Evolutionary conservation across 2,888 invertebrate species (phyloP).

Genomic region (Drosophila quinaria): DNA sequence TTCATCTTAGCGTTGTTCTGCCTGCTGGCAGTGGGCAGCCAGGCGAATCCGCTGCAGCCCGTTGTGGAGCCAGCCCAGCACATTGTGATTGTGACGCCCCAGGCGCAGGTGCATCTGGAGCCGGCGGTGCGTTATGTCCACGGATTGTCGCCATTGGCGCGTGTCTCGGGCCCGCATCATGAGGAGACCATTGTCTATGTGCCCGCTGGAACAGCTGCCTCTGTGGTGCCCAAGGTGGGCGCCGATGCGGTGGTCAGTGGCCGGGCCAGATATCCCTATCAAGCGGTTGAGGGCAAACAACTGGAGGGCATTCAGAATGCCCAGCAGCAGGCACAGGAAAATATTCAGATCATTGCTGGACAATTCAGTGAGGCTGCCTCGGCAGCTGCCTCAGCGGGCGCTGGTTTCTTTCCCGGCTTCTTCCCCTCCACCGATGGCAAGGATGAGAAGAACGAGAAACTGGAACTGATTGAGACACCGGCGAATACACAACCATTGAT

Average conservation of each 20-base stretch:
- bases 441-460: constrained; percentile 69
- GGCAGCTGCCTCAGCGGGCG: constrained; percentile 67
- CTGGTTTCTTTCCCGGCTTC: constrained; percentile 71
- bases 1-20: constrained; percentile 75
- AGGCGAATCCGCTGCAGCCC: constrained; percentile 70
- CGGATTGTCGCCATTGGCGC: constrained; percentile 82
- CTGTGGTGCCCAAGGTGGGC: constrained; percentile 58
- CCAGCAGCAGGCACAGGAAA: constrained; percentile 65
- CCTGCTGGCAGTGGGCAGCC: constrained; percentile 71
- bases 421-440: constrained; percentile 52
- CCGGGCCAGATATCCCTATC: constrained; percentile 48
- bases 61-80: constrained; percentile 76
- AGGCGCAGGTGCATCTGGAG: constrained; percentile 84
- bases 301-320: constrained; percentile 61
- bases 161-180: constrained; percentile 78
- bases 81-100: constrained; percentile 84
- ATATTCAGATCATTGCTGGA: constrained; percentile 58
- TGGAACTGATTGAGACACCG: constrained; percentile 72
- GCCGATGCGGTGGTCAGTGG: constrained; percentile 58
- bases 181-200: constrained; percentile 84
- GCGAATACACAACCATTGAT: constrained; percentile 73
- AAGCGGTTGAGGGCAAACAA: constrained; percentile 62
- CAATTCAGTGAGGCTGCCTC: constrained; percentile 74
- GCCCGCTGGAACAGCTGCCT: constrained; percentile 77
- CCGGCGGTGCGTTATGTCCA: constrained; percentile 82